Conservation (phyloP, 1,140 invertebrate species). For the Brachionus sp. region DNA sequence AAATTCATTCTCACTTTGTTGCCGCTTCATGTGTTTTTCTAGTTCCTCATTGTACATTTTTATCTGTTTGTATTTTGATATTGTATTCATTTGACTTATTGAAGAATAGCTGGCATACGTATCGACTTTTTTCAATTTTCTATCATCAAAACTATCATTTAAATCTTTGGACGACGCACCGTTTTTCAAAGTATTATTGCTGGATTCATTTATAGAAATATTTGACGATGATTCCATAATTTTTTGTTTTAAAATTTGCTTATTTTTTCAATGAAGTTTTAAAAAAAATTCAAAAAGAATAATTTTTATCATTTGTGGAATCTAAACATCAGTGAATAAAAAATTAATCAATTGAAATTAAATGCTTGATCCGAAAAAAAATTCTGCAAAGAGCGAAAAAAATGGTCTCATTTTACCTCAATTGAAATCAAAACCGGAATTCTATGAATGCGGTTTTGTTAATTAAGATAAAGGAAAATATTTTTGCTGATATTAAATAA, state of each 20-base stretch:
- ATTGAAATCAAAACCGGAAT: too few species aligned
- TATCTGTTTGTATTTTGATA: conserved; percentile 2
- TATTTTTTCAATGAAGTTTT: too few species aligned
- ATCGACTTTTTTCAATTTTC: neutral
- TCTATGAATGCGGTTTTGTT: neutral
- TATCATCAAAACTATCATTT: neutral
- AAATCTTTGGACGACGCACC: neutral
- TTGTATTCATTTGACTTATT: neutral
- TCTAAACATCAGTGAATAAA: too few species aligned
- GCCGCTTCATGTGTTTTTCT: neutral
- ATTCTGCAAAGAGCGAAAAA: too few species aligned
- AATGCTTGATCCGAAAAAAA: too few species aligned
- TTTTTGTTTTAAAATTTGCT: neutral
- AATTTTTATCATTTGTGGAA: too few species aligned
- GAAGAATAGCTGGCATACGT: neutral
- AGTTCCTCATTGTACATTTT: conserved; percentile 21
- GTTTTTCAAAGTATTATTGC: neutral
- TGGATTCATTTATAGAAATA: neutral
- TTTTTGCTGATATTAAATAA: neutral
- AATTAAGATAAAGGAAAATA: neutral
- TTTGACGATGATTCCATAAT: neutral
- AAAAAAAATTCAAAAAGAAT: too few species aligned
- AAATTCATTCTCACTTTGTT: conserved; percentile 40
- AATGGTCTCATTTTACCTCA: too few species aligned
- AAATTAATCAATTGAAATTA: too few species aligned